Evolutionary conservation across 2,797 vertebrate genomes (phyloP), one percentile per base, ranked within the genome.

Genomic region (Dendrocincla tyrannina): DNA sequence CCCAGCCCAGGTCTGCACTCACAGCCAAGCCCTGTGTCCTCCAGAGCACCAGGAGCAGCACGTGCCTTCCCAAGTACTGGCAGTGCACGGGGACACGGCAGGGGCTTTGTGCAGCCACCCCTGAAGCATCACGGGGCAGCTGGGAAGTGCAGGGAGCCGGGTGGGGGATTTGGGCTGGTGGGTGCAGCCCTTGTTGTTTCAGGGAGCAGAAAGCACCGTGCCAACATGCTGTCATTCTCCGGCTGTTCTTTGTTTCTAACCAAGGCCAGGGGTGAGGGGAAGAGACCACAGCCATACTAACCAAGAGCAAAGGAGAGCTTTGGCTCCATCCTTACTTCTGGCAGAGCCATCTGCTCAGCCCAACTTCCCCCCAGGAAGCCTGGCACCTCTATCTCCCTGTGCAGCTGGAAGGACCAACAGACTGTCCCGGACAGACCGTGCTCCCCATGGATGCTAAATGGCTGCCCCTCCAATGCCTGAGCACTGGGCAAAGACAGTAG

Each of bases 21-120:
- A 30, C 37, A 58, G 78, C 32, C 33, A 53, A 58, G 42, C 46
- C 33, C 59, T 17, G 70, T 33, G 30, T 25, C 70, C 42, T 63
- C 47, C 1, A 6, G n/a, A 85, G 56, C 44, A 27, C 14, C 0
- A 0, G 49, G 67, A 50, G 41, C 32, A 50, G 44, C 15, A 75
- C 0, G 0, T 0, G 1, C n/a, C 69, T n/a, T 73, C 69, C 32
- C 7, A 82, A 82, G 49, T 1, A 33, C 37, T 2, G 0, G 7
- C 6, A 19, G 46, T 1, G 13, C n/a, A 23, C 8, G 55, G 53
- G 22, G 58, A 69, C 32, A 9, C 0, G 0, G 55, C 32, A 30
- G 44, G 17, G 46, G 37, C 30, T 85, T n/a, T 20, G 59, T 17
- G 8, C 37, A 63, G 70, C 17, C 90, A 56, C 19, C 23, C 30